Evolutionary conservation across 2,113 vertebrate species (phyloP).

Genomic region (Gopherus evgoodei): DNA sequence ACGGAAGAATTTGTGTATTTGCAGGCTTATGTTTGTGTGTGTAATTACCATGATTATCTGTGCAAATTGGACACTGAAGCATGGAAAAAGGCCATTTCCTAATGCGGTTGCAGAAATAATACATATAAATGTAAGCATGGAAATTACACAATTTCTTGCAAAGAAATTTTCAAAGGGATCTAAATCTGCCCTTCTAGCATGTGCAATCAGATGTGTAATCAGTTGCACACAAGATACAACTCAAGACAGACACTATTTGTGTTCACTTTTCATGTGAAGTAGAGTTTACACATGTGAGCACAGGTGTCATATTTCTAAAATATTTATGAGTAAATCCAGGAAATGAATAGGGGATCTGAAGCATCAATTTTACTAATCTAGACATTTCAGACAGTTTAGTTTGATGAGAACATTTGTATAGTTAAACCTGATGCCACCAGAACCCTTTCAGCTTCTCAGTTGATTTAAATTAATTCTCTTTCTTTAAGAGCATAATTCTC

Average conservation of each 20-base stretch:
- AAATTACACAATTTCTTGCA: not conserved
- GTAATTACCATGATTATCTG: not conserved
- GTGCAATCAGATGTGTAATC: not conserved
- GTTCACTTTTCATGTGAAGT: not conserved
- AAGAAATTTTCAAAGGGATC: not conserved
- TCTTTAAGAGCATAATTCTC: not conserved
- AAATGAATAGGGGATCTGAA: accelerated
- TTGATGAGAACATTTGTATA: not conserved
- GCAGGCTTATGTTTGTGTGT: not conserved
- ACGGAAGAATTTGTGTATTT: not conserved
- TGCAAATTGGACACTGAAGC: not conserved
- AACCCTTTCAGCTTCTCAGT: not conserved
- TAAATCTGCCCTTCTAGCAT: not conserved
- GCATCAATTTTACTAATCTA: not conserved
- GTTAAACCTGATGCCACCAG: not conserved
- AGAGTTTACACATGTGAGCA: not conserved
- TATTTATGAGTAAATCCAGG: not conserved
- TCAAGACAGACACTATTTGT: not conserved
- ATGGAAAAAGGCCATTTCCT: not conserved
- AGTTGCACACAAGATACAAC: not conserved
- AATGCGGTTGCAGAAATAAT: not conserved
- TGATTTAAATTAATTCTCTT: not conserved
- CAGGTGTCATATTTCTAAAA: not conserved
- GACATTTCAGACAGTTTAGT: not conserved
- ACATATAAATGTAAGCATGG: not conserved